Percentiles rank a stretch among this genome's conserved stretches.
Conservation (phyloP, 2,113 vertebrate genomes). For the Thinocorus orbignyianus region DNA sequence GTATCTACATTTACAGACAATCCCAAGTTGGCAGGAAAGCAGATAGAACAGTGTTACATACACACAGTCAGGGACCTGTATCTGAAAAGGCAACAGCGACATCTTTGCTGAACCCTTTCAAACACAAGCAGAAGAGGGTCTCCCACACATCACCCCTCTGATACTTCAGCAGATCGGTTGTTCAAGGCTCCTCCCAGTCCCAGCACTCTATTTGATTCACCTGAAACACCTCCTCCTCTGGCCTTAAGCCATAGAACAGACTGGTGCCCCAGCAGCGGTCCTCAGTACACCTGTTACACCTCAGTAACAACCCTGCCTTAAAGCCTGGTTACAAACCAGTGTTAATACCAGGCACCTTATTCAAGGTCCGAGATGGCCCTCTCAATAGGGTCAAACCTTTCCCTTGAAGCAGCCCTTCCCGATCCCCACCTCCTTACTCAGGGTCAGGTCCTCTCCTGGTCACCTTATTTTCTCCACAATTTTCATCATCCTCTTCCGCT, state of each 20-base stretch:
- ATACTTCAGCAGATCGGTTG: not conserved
- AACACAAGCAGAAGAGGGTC: not conserved
- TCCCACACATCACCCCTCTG: not conserved
- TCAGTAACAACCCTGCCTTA: not conserved
- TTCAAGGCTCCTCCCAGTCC: not conserved
- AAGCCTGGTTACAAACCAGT: not conserved
- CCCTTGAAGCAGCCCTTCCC: not conserved
- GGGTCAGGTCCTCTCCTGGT: not conserved
- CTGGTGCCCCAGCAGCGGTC: not conserved
- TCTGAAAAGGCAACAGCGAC: not conserved
- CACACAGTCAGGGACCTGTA: not conserved
- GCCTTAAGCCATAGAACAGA: not conserved
- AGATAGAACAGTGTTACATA: not conserved
- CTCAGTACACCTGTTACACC: not conserved
- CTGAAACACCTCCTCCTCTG: not conserved
- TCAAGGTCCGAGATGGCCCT: not conserved
- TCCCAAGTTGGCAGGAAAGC: not conserved
- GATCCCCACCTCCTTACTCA: not conserved
- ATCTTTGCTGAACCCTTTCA: not conserved
- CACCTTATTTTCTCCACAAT: not conserved
- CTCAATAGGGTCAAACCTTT: not conserved
- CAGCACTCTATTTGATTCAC: not conserved
- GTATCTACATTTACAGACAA: not conserved
- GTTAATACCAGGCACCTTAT: not conserved
- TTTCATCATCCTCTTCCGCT: not conserved